Conservation (phyloP, 2,113 vertebrate genomes). For the Eonycteris spelaea region DNA sequence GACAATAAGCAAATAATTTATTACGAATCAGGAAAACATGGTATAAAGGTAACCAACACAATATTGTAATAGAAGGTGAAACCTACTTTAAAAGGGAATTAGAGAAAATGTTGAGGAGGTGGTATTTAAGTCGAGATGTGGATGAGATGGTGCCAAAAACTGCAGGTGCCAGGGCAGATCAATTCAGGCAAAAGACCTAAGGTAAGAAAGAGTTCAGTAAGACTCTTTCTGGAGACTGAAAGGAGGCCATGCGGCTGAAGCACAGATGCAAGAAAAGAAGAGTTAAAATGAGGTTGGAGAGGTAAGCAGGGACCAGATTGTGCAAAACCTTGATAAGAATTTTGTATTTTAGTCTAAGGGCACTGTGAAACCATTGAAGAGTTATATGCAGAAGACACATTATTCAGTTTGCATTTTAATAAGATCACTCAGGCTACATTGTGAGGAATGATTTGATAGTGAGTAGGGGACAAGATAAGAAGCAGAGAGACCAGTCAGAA, state of each 20-base stretch:
- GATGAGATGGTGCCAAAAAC: not conserved
- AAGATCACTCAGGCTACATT: not conserved
- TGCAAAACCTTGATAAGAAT: not conserved
- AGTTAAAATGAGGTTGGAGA: not conserved
- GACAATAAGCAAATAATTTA: not conserved
- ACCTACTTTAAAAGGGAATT: not conserved
- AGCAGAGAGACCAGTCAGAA: not conserved
- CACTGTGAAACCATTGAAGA: not conserved
- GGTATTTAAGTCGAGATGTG: not conserved
- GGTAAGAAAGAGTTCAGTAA: not conserved
- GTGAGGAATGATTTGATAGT: not conserved
- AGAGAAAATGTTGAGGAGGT: not conserved
- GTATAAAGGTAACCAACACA: not conserved
- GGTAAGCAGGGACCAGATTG: not conserved
- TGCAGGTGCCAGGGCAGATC: not conserved
- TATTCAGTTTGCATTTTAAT: not conserved
- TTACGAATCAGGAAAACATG: not conserved
- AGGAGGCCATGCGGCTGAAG: not conserved
- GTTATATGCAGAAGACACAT: not conserved
- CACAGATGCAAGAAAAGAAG: not conserved
- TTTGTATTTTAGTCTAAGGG: slow-evolving; percentile 8
- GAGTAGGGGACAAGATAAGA: not conserved
- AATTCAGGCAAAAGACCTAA: not conserved
- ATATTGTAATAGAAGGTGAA: not conserved
- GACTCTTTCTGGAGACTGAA: not conserved